Conservation (phyloP, 1,140 invertebrate species). For the Saccostrea cuccullata region DNA sequence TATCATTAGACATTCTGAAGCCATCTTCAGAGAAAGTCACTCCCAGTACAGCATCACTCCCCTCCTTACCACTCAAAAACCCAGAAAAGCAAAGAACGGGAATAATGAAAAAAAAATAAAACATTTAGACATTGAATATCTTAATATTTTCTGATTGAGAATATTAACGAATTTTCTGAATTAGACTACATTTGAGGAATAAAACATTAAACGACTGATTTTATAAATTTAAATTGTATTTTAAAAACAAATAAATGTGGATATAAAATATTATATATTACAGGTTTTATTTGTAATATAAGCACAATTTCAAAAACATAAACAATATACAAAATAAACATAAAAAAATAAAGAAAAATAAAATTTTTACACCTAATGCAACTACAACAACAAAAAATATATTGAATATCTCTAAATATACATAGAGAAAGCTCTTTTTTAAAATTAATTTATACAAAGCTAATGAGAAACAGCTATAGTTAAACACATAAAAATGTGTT, state of each 20-base stretch:
- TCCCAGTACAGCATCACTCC: not conserved
- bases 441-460: not conserved
- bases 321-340: slow-evolving; percentile 19
- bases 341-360: not conserved
- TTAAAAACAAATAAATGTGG: too few species aligned
- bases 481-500: too few species aligned
- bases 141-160: too few species aligned
- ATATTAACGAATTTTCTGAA: too few species aligned
- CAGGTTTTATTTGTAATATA: not conserved
- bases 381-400: not conserved
- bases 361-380: not conserved
- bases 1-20: too few species aligned
- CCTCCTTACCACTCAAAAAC: not conserved
- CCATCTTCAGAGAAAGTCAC: too few species aligned
- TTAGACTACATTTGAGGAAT: too few species aligned
- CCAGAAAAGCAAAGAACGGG: not conserved
- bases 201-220: too few species aligned
- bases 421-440: not conserved
- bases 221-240: too few species aligned
- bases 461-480: not conserved
- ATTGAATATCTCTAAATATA: not conserved
- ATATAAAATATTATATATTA: too few species aligned
- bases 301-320: not conserved
- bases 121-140: too few species aligned
- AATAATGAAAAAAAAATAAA: not conserved